Percentiles rank a stretch among this genome's conserved stretches.
Conservation (phyloP, 1,140 invertebrate species). For the Rhopalosiphum padi region DNA sequence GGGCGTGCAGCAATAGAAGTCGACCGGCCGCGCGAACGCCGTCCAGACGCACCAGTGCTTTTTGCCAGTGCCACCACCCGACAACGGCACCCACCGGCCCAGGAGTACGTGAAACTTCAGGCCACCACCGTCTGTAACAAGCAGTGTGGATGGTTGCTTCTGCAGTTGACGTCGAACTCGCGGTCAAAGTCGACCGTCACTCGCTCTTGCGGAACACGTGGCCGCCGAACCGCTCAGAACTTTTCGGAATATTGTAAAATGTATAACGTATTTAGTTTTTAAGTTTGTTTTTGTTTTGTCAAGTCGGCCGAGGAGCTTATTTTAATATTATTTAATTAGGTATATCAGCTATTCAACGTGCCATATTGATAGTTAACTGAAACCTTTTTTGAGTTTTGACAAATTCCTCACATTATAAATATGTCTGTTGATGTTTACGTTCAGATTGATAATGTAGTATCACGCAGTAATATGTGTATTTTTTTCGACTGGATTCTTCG, state of each 20-base stretch:
- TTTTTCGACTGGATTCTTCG: neutral
- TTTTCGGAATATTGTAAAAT: neutral
- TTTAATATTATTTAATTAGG: conserved; percentile 1
- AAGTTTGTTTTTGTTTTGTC: neutral
- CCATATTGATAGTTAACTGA: conserved; percentile 1
- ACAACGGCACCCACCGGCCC: conserved; percentile 64
- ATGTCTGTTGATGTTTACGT: neutral
- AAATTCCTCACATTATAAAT: neutral
- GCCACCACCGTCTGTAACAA: conserved; percentile 67
- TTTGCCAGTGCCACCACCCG: conserved; percentile 65
- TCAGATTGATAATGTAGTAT: neutral
- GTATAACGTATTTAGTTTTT: neutral
- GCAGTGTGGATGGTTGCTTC: neutral
- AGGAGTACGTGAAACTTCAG: conserved; percentile 67
- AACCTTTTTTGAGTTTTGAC: conserved; percentile 4
- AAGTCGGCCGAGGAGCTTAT: neutral
- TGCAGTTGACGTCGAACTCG: too few species aligned
- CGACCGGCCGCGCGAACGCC: conserved; percentile 59
- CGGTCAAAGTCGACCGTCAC: neutral
- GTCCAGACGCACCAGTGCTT: conserved; percentile 64
- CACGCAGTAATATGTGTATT: neutral
- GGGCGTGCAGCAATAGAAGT: conserved; percentile 61
- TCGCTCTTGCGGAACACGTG: neutral
- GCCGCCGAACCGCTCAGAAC: too few species aligned
- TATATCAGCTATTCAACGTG: neutral